Base-by-base conservation (phyloP, 1,140 invertebrate genomes). In the Bombus haemorrhoidalis region DNA sequence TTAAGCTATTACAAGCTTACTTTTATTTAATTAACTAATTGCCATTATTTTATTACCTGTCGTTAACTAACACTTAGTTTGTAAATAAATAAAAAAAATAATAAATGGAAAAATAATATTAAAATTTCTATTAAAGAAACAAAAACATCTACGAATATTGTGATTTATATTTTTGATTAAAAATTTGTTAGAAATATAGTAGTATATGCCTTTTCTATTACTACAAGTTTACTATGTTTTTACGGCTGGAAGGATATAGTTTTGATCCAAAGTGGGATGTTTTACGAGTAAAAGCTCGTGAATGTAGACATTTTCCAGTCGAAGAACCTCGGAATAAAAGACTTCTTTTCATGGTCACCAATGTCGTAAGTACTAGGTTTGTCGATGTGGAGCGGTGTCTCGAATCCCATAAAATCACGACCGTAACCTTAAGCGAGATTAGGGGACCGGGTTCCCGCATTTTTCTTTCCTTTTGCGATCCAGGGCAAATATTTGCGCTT, bases 361-460 rank as follows among this genome's bases (percentile, higher is more conserved):
- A 81, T 85, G 69, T 85, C 78, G 78, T 81, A 74, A 81, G 43
- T 74, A 81, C 34, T 6, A 22, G 83, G 68, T 81, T 81, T 47
- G 83, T 69, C 79, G 78, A 81, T 88, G 57, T 37, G 78, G 83
- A 88, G 75, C 62, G 66, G 77, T 59, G 59, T 68, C 74, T 62
- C 59, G 53, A 39, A 53, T 39, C 87, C 86, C 80, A 69, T 88
- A 89, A 89, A 90, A 90, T 89, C 89, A 90, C 73, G 87, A 74
- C 81, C 87, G 81, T 90, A 85, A 89, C 87, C 89, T 84, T 81
- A 87, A 73, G 80, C 64, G 80, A 87, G 85, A 90, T 87, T 90
- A 89, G 82, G 81, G 85, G 76, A 37, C 41, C 59, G 76, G 32
- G 57, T 69, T 72, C 25, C 32, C 43, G n/a, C 71, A 71, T 86